Evolutionary conservation across 1,140 invertebrate genomes (phyloP), one percentile per base, ranked within the genome.

Genomic region (Marisa cornuarietis): DNA sequence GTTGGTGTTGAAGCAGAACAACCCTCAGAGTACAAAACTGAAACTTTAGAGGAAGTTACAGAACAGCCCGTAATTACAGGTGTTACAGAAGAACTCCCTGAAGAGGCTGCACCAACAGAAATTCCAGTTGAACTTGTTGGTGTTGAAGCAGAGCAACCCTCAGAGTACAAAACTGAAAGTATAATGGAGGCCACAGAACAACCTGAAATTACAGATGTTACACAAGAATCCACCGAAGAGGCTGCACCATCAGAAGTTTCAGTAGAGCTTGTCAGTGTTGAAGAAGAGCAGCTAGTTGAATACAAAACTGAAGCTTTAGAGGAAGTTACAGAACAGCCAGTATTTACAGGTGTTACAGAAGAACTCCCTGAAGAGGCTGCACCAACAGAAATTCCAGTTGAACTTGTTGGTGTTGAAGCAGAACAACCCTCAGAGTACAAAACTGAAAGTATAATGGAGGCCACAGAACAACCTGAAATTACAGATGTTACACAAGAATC

Each of bases 181-280:
- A 31, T 79, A n/a, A 73, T 82, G 61, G 82, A 84, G 63, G 51
- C 76, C 65, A 71, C 52, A 75, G 80, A 81, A 61, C 76, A 79
- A 63, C 78, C 86, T 52, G 83, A 85, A 76, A 77, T 83, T 20
- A 79, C 76, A 79, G 83, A 80, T 49, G 82, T 86, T 31, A 66
- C 61, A 77, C 79, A 82, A 69, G 65, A 74, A 31, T n/a, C 74
- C 4, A 76, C 73, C 22, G 85, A 87, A 68, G 81, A 83, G 72
- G 77, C 76, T 63, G 26, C 79, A 61, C 52, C 71, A 52, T 61
- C 76, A 62, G 85, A 88, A 81, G 81, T 87, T 22, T 58, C 42
- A 8, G 63, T 85, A 26, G 86, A 87, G n/a, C 49, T 87, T 75
- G 82, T 26, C 9, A 63, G 83, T 77, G 77, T 83, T 71, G 79